These are phyloP conservation scores for Batillaria attramentaria DNA, from an alignment of 1,140 invertebrate genomes.

Conservation along the genomic window DNA sequence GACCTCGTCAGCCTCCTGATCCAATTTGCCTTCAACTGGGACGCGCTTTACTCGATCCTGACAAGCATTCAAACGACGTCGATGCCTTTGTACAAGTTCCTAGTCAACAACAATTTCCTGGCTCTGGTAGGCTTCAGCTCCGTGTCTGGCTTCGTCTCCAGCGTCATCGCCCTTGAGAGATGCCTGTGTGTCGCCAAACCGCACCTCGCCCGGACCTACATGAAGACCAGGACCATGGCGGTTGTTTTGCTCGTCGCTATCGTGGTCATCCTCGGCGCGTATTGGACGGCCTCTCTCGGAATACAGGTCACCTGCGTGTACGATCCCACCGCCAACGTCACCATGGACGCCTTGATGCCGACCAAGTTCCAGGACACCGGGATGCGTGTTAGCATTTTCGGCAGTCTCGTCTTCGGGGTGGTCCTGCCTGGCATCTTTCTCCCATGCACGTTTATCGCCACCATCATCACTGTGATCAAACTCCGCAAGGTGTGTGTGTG, in stretches of 20 bases:
- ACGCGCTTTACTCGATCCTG: no score
- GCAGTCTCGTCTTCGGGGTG: neutral
- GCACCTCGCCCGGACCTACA: neutral
- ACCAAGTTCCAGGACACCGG: neutral
- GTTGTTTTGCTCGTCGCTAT: neutral
- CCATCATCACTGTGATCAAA: neutral
- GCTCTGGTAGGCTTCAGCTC: constrained; percentile 3
- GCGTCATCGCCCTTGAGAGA: constrained; percentile 19
- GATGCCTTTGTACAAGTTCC: no score
- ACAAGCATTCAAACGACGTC: no score
- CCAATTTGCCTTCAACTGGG: no score
- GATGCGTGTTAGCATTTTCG: neutral
- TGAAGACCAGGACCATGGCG: neutral
- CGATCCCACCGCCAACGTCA: neutral
- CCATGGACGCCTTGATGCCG: neutral
- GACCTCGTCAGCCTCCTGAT: no score
- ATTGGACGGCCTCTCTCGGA: neutral
- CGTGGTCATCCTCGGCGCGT: neutral
- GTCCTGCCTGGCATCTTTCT: neutral
- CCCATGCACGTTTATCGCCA: neutral
- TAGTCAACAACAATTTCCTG: constrained; percentile 16
- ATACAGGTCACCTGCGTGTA: neutral
- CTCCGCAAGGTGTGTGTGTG: neutral
- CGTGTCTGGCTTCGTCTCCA: constrained; percentile 7
- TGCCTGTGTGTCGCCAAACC: constrained; percentile 12